Conservation (phyloP, 2,113 vertebrate species). For the Sceloporus tristichus region DNA sequence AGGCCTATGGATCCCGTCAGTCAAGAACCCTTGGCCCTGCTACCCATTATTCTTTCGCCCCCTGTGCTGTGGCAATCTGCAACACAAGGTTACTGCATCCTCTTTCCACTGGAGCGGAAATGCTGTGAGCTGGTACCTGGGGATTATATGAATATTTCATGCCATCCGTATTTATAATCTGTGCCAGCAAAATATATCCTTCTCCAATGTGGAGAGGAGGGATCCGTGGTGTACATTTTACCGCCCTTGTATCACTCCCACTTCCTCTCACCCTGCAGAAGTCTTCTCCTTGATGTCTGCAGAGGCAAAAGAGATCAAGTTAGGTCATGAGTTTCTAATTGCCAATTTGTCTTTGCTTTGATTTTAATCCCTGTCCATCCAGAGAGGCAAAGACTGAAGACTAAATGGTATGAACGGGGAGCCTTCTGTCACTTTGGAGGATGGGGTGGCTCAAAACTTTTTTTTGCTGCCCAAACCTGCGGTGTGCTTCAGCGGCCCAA, state of each 20-base stretch:
- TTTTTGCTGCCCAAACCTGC: background rate
- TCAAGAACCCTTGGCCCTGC: background rate
- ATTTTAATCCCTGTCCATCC: background rate
- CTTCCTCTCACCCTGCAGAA: background rate
- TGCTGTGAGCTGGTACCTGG: slow-evolving; percentile 28
- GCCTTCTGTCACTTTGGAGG: background rate
- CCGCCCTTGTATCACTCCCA: background rate
- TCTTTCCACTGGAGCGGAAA: slow-evolving; percentile 39
- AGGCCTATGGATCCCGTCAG: background rate
- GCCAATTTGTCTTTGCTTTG: slow-evolving; percentile 19
- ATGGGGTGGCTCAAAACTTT: background rate
- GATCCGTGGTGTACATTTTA: background rate
- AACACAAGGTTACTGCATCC: slow-evolving; percentile 32
- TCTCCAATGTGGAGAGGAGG: background rate
- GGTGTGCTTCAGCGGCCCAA: background rate
- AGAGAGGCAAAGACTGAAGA: background rate
- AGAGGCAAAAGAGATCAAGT: slow-evolving; percentile 15
- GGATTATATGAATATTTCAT: slow-evolving; percentile 47
- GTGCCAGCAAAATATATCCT: slow-evolving; percentile 36
- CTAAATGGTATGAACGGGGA: background rate
- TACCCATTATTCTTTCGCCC: background rate
- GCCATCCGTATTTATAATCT: slow-evolving; percentile 33
- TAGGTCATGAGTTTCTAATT: slow-evolving; percentile 21
- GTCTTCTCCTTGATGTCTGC: background rate
- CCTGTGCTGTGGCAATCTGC: slow-evolving; percentile 7